These are phyloP conservation scores for Andrena trimmerana DNA, from an alignment of 2,888 invertebrate species.

Conservation along the genomic window DNA sequence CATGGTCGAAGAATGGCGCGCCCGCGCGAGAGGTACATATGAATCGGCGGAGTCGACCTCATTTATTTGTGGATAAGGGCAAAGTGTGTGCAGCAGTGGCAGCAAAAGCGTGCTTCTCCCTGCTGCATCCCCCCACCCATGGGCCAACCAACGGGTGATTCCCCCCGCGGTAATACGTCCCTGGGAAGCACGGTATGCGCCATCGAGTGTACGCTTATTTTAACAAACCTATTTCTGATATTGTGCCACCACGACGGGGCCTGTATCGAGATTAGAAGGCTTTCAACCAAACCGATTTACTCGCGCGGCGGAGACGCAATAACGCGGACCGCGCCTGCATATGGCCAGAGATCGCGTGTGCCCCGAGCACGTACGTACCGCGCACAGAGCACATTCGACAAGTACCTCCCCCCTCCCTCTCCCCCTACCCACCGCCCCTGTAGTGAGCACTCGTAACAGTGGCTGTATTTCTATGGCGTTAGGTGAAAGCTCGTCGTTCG, in stretches of 20 bases:
- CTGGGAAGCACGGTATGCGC: slow-evolving; percentile 72
- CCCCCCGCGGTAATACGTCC: slow-evolving; percentile 66
- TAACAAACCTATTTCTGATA: slow-evolving; percentile 80
- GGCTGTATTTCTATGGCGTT: slow-evolving; percentile 58
- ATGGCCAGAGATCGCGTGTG: slow-evolving; percentile 41
- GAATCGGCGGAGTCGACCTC: slow-evolving; percentile 63
- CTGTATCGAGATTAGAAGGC: slow-evolving; percentile 77
- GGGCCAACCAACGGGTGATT: slow-evolving; percentile 50
- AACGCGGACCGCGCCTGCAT: slow-evolving; percentile 53
- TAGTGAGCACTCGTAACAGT: slow-evolving; percentile 39
- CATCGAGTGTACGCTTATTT: slow-evolving; percentile 78
- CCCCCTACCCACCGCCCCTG: not conserved
- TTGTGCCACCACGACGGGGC: slow-evolving; percentile 73
- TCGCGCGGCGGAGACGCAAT: slow-evolving; percentile 43
- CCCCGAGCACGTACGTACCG: slow-evolving; percentile 33
- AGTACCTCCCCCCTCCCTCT: slow-evolving; percentile 37
- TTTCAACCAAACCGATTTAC: slow-evolving; percentile 68
- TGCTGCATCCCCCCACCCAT: slow-evolving; percentile 62
- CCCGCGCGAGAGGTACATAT: slow-evolving; percentile 28
- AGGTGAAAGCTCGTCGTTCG: slow-evolving; percentile 68
- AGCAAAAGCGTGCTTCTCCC: slow-evolving; percentile 53
- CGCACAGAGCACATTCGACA: slow-evolving; percentile 57
- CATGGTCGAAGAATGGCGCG: not conserved
- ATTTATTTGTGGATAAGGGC: slow-evolving; percentile 69
- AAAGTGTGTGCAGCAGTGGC: slow-evolving; percentile 50